Base-by-base conservation (phyloP, 1,140 invertebrate genomes). In the Drosophila nigromelanica region DNA sequence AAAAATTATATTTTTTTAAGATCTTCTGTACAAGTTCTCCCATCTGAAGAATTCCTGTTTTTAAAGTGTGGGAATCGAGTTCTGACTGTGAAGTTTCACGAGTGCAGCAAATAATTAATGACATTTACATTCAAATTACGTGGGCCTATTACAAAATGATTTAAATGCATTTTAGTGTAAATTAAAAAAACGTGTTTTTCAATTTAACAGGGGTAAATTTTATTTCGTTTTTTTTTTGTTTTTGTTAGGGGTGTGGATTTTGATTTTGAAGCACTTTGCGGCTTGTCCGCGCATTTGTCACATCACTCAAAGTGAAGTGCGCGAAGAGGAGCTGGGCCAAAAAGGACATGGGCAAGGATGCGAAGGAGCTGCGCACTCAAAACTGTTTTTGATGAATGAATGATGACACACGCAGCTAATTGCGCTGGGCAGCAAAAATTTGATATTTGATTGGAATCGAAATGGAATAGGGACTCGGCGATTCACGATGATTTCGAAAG, bases 321-420 rank as follows among this genome's bases (percentile, higher is more conserved):
- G 76, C 27, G 40, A 67, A 40, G 27, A 27, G 27, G 27, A 27
- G 27, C 27, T 6, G 27, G 27, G 27, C 27, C 3, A 39, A 10
- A 30, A 15, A 33, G 39, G 14, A 35, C 15, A 50, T 12, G 37
- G 15, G 39, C 48, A 27, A 47, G 51, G 47, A 66, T 27, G 39
- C 39, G 15, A 52, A 21, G 68, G 47, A 37, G 12, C 33, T 33
- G 8, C n/a, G n/a, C n/a, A n/a, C n/a, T n/a, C n/a, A n/a, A n/a
- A n/a, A n/a, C n/a, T n/a, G n/a, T n/a, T n/a, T n/a, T n/a, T n/a
- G n/a, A 63, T 63, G 35, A 66, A 72, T 82, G 78, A 79, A 78
- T 71, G 82, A 87, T 87, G 82, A 89, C 74, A 78, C 79, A 82
- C 79, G 79, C 73, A 79, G 59, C 73, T 72, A 89, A 89, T 89